Percentiles rank a stretch among this genome's conserved stretches.
These are phyloP conservation scores for Gavia stellata DNA, from an alignment of 2,113 vertebrate genomes.

Conservation along the genomic window DNA sequence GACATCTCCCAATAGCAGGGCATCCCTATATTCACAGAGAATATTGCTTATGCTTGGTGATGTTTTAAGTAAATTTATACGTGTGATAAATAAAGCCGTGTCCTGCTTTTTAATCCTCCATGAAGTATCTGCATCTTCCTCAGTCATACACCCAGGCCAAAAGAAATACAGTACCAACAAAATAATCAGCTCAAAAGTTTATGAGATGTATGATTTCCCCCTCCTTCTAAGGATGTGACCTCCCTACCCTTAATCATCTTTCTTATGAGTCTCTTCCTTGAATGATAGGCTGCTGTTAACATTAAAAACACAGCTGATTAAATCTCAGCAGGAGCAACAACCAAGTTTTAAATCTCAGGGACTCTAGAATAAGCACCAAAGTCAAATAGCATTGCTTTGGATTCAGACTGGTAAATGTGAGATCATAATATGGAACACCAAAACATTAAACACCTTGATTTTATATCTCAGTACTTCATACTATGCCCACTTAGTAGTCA, in stretches of 20 bases:
- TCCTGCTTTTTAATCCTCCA: not conserved
- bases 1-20: not conserved
- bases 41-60: not conserved
- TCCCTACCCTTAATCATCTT: not conserved
- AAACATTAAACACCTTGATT: not conserved
- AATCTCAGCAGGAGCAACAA: not conserved
- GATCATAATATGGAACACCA: not conserved
- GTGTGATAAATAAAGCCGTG: not conserved
- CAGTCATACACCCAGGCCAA: not conserved
- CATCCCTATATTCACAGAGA: not conserved
- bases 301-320: not conserved
- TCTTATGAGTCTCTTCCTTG: not conserved
- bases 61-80: not conserved
- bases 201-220: not conserved
- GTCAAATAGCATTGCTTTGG: not conserved
- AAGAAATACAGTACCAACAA: not conserved
- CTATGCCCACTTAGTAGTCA: not conserved
- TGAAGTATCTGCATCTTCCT: not conserved
- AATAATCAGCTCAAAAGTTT: not conserved
- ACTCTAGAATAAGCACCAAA: not conserved
- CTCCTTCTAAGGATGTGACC: not conserved
- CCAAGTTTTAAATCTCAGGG: not conserved
- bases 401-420: not conserved
- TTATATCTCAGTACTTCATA: not conserved
- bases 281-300: not conserved